Evolutionary conservation across 2,113 vertebrate genomes (phyloP), one percentile per base, ranked within the genome.

Genomic region (Thymallus thymallus): DNA sequence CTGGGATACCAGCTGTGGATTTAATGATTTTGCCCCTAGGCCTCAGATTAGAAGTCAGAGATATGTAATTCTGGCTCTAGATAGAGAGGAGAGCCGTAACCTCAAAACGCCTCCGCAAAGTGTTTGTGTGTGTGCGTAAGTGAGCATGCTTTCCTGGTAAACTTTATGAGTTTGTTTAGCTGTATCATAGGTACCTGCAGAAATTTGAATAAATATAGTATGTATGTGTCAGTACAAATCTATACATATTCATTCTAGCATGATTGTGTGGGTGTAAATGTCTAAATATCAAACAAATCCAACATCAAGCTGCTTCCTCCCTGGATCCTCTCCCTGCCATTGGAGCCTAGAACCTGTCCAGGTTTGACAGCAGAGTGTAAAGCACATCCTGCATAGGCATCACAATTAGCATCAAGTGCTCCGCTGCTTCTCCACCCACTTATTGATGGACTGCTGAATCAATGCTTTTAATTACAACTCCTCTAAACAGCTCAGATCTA

Each of bases 1-100:
- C 79, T 79, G 68, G 56, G 81, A 83, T 84, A 73, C 85, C 86
- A 89, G 86, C 87, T 92, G 89, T 69, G 85, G 69, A 85, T 82
- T 87, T 88, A 93, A 91, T 90, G 91, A 91, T 91, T 91, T 88
- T 88, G 75, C 80, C 90, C 84, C 66, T 67, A 66, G 79, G 89
- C 48, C 84, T 67, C 68, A 79, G 79, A 83, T 85, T 76, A 87
- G 77, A 71, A n/a, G 56, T 22, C 6, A 60, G 56, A 83, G 83
- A 88, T 82, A 83, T 78, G 69, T 48, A 82, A 60, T 82, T 81
- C 77, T 72, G 35, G 48, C 79, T 84, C 80, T 81, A 71, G 46
- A 73, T 48, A 73, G 9, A 55, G 80, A 76, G 26, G 35, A 58
- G 60, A 81, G 63, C 68, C 64, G 66, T 71, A 71, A 60, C 80